Conservation (phyloP, 2,888 invertebrate genomes). For the Alsophila aescularia region DNA sequence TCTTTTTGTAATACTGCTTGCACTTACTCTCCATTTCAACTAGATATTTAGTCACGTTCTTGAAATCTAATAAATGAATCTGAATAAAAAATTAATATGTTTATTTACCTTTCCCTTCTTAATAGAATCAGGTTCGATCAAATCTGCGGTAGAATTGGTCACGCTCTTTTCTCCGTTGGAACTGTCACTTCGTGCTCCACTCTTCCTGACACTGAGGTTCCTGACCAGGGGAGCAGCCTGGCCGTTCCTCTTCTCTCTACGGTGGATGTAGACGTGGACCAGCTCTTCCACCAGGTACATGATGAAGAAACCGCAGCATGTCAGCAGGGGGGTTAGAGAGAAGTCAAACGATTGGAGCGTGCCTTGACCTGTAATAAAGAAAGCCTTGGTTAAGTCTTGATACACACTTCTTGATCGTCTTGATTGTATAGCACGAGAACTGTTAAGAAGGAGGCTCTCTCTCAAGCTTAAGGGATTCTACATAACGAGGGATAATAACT, state of each 20-base stretch:
- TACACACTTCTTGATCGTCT: no score
- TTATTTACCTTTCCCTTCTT: constrained; percentile 53
- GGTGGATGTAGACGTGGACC: constrained; percentile 88
- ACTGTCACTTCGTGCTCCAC: constrained; percentile 46
- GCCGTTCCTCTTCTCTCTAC: constrained; percentile 69
- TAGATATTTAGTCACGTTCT: no score
- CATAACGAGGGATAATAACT: no score
- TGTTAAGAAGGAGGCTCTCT: no score
- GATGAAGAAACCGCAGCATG: constrained; percentile 90
- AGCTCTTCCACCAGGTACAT: constrained; percentile 93
- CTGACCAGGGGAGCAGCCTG: constrained; percentile 64
- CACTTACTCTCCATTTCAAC: no score
- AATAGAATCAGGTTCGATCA: constrained; percentile 62
- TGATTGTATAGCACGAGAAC: no score
- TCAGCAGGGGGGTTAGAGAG: constrained; percentile 88
- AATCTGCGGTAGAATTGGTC: constrained; percentile 74
- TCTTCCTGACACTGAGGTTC: constrained; percentile 73
- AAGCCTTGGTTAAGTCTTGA: constrained; percentile 1
- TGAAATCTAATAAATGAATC: background rate
- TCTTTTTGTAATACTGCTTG: no score
- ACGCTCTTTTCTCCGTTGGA: constrained; percentile 60
- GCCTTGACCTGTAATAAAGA: constrained; percentile 56
- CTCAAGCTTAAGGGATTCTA: no score
- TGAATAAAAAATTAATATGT: background rate
- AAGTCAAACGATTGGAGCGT: constrained; percentile 82